phyloP scores from a whole-genome alignment of 2,888 invertebrate species.

The Chesias legatella region DNA sequence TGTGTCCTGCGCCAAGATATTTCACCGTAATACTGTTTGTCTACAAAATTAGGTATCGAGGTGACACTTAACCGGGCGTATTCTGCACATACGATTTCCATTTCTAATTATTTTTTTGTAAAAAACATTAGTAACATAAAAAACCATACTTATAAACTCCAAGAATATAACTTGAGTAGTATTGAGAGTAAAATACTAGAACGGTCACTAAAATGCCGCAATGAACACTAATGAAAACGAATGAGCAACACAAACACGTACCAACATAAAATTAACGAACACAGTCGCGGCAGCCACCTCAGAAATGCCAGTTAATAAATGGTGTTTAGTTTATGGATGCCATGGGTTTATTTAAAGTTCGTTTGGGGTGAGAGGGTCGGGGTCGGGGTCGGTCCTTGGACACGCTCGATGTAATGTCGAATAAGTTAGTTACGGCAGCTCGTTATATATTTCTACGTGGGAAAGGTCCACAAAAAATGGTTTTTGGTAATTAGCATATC shows the following conservation, averaged over 20 bases:
- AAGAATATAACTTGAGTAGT: too few species aligned
- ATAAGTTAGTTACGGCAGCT: conserved; percentile 22
- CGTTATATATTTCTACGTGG: conserved; percentile 10
- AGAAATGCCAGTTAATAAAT: conserved; percentile 56
- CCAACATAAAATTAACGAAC: conserved; percentile 24
- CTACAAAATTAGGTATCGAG: too few species aligned
- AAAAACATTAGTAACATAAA: too few species aligned
- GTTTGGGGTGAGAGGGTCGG: conserved; percentile 34
- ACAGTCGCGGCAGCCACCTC: conserved; percentile 33
- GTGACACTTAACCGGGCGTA: too few species aligned
- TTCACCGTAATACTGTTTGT: too few species aligned
- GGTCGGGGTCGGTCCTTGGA: conserved; percentile 12
- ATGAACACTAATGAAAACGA: conserved; percentile 22
- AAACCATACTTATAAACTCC: too few species aligned
- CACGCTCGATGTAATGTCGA: conserved; percentile 28
- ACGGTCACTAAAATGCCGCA: conserved; percentile 19
- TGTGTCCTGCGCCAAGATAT: too few species aligned
- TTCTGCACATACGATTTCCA: too few species aligned
- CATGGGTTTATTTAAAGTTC: conserved; percentile 54
- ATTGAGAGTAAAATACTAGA: neutral
- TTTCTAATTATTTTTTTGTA: too few species aligned
- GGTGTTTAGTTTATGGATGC: conserved; percentile 55
- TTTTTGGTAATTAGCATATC: neutral
- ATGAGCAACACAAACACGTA: conserved; percentile 17
- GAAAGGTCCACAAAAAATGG: conserved; percentile 3